These are phyloP conservation scores for Pristiophorus japonicus DNA, from an alignment of 2,113 vertebrate genomes.

Conservation along the genomic window DNA sequence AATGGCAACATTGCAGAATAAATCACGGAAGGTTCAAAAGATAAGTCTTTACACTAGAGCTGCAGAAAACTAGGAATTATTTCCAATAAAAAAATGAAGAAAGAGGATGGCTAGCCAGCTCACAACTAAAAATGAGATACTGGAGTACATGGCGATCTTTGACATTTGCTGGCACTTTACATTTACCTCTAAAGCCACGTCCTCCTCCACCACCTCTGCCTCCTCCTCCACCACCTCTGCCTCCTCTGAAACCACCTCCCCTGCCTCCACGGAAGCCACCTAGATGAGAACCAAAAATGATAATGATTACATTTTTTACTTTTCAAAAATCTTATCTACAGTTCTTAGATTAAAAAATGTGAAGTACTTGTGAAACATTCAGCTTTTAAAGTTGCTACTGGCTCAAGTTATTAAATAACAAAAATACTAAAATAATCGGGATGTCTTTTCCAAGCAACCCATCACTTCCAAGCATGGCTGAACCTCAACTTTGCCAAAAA, in stretches of 20 bases:
- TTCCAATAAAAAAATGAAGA: no score
- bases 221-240: conserved; percentile 66
- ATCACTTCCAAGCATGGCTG: not conserved
- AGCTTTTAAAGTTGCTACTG: not conserved
- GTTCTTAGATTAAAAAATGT: not conserved
- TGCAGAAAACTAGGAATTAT: no score
- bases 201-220: conserved; percentile 63
- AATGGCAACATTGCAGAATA: no score
- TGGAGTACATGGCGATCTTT: not conserved
- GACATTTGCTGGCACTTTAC: not conserved
- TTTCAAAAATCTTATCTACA: not conserved
- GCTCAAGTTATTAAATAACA: not conserved
- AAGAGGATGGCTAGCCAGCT: no score
- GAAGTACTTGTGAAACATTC: not conserved
- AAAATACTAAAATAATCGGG: not conserved
- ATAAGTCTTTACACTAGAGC: no score
- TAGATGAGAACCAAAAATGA: conserved; percentile 42
- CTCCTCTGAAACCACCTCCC: conserved; percentile 66
- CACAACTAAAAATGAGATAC: no score
- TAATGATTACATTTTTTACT: not conserved
- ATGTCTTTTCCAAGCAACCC: not conserved
- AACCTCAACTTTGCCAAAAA: not conserved
- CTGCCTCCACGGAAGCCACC: conserved; percentile 61
- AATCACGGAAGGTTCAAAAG: no score
- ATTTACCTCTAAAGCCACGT: conserved; percentile 62